These are phyloP conservation scores for Salticus scenicus DNA, from an alignment of 2,888 invertebrate genomes.

Conservation along the genomic window DNA sequence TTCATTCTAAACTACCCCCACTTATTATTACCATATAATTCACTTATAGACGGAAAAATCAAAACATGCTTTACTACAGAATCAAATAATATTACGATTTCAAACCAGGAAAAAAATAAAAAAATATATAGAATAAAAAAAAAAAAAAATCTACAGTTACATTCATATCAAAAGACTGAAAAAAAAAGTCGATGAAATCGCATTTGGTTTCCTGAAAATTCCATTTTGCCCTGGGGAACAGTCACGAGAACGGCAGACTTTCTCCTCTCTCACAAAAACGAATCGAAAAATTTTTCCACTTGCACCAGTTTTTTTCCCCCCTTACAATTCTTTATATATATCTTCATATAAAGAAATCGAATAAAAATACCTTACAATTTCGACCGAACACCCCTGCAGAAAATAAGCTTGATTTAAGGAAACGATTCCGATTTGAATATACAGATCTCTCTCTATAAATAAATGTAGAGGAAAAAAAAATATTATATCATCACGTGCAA, in stretches of 20 bases:
- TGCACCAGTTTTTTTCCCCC: too few relatives aligned
- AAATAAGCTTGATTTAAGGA: slow-evolving; percentile 13
- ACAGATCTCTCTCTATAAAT: neutral
- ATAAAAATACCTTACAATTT: neutral
- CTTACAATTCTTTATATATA: too few relatives aligned
- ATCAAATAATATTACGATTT: too few relatives aligned
- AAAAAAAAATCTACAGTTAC: too few relatives aligned
- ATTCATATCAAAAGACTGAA: too few relatives aligned
- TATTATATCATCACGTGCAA: neutral
- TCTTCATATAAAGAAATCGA: neutral
- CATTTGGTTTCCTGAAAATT: slow-evolving; percentile 50
- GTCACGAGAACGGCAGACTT: slow-evolving; percentile 36
- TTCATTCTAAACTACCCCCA: neutral
- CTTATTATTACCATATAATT: neutral
- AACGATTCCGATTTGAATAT: neutral
- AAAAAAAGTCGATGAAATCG: slow-evolving; percentile 13
- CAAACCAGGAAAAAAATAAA: too few relatives aligned
- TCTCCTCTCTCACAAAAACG: slow-evolving; percentile 45
- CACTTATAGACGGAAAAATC: neutral
- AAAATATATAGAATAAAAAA: too few relatives aligned
- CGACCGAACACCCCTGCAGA: neutral
- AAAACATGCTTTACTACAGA: neutral
- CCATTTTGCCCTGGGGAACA: slow-evolving; percentile 11
- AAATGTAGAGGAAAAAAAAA: neutral
- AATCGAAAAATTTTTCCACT: neutral